phyloP scores from a whole-genome alignment of 1,140 invertebrate genomes.

The Harlomillsia oculata region DNA sequence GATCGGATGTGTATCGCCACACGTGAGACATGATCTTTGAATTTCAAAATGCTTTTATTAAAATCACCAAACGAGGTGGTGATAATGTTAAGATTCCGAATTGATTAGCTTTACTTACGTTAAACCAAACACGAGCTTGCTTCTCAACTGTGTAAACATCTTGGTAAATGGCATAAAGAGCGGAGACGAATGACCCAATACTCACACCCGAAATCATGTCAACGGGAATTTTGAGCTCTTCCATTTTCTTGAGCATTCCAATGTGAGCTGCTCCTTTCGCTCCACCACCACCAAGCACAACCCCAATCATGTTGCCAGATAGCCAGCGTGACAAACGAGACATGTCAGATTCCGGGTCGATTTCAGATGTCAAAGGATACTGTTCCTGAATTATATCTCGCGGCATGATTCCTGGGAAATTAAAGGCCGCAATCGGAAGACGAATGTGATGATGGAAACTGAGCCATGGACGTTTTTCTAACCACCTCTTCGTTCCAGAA shows the following conservation, averaged over 20 bases:
- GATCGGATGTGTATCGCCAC: constrained; percentile 6
- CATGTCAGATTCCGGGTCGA: constrained; percentile 12
- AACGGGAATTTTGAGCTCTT: constrained; percentile 7
- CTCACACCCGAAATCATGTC: constrained; percentile 22
- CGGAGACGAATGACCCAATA: constrained; percentile 21
- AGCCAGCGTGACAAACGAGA: constrained; percentile 15
- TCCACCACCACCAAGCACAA: constrained; percentile 24
- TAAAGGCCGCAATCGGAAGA: neutral
- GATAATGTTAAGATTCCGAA: neutral
- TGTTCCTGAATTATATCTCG: neutral
- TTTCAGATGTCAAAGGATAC: neutral
- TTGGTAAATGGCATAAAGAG: constrained; percentile 8
- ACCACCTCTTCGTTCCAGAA: constrained; percentile 6
- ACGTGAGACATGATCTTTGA: neutral
- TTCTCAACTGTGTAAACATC: neutral
- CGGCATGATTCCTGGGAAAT: neutral
- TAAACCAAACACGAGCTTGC: neutral
- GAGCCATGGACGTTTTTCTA: constrained; percentile 8
- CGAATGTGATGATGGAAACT: constrained; percentile 23
- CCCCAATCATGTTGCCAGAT: constrained; percentile 5
- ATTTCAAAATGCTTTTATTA: neutral
- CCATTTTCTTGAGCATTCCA: constrained; percentile 1
- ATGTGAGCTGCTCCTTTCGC: constrained; percentile 19
- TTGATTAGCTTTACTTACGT: neutral
- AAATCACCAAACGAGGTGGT: too few relatives aligned